Evolutionary conservation across 2,888 invertebrate species (phyloP), one percentile per base, ranked within the genome.

Genomic region (Drosophila paracracens): DNA sequence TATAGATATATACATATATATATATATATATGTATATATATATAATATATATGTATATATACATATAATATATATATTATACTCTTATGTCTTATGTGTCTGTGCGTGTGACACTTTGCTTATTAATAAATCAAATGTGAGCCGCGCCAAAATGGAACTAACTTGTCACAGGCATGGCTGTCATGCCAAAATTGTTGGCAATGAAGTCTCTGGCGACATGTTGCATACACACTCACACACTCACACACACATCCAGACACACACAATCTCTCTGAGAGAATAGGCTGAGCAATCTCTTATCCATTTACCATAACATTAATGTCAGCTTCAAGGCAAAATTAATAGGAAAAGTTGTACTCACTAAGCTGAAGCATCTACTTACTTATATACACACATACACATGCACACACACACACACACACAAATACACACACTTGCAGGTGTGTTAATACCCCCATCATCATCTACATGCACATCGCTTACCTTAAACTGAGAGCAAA

Each of bases 111-210:
- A 68, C 87, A 79, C 73, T 74, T 70, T 79, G 71, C 57, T 76
- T 84, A 81, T 83, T 81, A 83, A 83, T 88, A 84, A 88, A 86
- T 84, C 79, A 83, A 83, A 81, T 64, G 70, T 67, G 52, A 72
- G 69, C 56, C 70, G 61, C 65, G 53, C 63, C 48, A 71, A 70
- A 87, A 79, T 76, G 74, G 66, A 77, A 71, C 70, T 65, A 72
- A 83, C 79, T 81, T 86, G 88, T 82, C 84, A 79, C 67, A 70
- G 56, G 59, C 64, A 65, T 70, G 63, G 58, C 77, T 77, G 72
- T 71, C 83, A 88, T 71, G 80, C 66, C 74, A 82, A 79, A 74
- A 71, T 74, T 59, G 54, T 56, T 50, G 27, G 58, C 63, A 76
- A 79, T 73, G 73, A 64, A 75, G 81, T 74, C 75, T 67, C 66